Evolutionary conservation across 23 tunicate species (phyloP), one percentile per base, ranked within the genome.

Genomic region (Ascidia mentula): DNA sequence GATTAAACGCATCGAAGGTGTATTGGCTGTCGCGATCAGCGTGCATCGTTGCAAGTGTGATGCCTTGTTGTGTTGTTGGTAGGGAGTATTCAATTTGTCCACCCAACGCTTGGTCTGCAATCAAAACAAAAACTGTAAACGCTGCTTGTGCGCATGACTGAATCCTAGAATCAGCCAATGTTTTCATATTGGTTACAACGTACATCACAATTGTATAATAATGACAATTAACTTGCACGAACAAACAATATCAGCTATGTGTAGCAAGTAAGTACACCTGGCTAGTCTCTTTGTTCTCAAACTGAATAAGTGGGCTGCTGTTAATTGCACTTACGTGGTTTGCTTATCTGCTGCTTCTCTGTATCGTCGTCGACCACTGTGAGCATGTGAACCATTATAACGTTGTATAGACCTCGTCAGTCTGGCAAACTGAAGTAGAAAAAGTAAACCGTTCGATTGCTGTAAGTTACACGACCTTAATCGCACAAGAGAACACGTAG

Each of bases 321-420:
- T 28, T 53, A 5, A 53, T 53, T 53, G 4, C 12, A 53, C 65
- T 53, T 53, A 53, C 65, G 22, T 5, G 7, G 22, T 26, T 53
- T 53, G 65, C 65, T 53, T 9, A 53, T 26, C 24, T 3, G 65
- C 13, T 6, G 65, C 13, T 53, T 53, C 65, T 9, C 65, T 6
- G 65, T 3, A 20, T 53, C 65, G 28, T 53, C 65, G 7, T 53
- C 65, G 65, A 5, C 22, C 22, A 53, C 65, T 20, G 22, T 26
- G 22, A 53, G 65, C 65, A 53, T 53, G 65, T 53, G 65, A 53
- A 53, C 65, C 65, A 53, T 53, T 53, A 53, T 53, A 53, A 53
- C 65, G 22, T 28, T 53, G 65, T 6, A n/a, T 6, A 53, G 1
- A 53, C 24, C 65, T 53, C 2, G 2, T 5, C 24, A 20, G 65